phyloP scores from a whole-genome alignment of 92 coral and sea anemone species.

The Chrysogorgia sp. region DNA sequence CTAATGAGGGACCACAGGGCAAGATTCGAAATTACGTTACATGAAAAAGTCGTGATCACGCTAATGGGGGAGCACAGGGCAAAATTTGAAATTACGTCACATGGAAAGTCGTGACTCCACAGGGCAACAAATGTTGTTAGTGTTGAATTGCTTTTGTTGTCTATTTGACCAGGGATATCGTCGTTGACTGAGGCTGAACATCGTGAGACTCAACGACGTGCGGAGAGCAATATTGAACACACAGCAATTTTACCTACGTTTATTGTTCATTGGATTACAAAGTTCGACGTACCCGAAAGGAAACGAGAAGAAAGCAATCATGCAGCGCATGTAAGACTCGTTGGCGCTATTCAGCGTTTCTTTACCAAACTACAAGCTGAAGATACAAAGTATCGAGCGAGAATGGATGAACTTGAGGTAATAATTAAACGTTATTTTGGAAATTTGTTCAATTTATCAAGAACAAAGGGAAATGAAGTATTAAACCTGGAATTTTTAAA shows the following conservation, averaged over 20 bases:
- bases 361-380: slow-evolving; percentile 92
- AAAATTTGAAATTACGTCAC: no score
- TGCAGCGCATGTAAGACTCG: slow-evolving; percentile 83
- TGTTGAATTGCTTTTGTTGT: not conserved
- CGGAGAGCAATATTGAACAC: slow-evolving; percentile 88
- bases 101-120: no score
- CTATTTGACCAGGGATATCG: slow-evolving; percentile 65
- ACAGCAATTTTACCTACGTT: slow-evolving; percentile 92
- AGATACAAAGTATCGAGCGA: slow-evolving; percentile 83
- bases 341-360: slow-evolving; percentile 85
- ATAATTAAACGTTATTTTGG: not conserved
- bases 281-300: slow-evolving; percentile 78
- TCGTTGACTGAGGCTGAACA: slow-evolving; percentile 90
- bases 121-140: no score
- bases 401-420: slow-evolving; percentile 99
- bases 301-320: slow-evolving; percentile 77
- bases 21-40: no score
- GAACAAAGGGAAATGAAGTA: not conserved
- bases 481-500: no score
- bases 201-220: slow-evolving; percentile 94
- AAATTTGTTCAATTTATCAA: not conserved
- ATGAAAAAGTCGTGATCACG: no score
- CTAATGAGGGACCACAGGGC: no score
- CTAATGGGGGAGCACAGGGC: no score
- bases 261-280: slow-evolving; percentile 84